phyloP scores from a whole-genome alignment of 2,797 vertebrate species.

The Steatocranus sp. region DNA sequence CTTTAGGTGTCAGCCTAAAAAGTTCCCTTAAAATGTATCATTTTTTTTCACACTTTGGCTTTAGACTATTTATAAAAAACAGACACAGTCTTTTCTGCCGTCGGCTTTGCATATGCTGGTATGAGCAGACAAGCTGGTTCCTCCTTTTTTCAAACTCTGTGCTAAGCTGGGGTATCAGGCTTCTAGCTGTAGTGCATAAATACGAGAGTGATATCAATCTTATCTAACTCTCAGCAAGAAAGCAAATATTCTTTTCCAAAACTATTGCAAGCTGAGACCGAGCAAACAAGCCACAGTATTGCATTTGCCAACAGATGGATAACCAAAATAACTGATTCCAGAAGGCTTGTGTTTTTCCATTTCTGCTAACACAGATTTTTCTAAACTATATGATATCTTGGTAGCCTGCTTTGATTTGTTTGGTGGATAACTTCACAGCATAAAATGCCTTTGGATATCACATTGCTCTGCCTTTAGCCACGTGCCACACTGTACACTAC shows the following conservation, averaged over 20 bases:
- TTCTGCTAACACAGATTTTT: not conserved
- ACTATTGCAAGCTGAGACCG: not conserved
- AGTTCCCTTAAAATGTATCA: not conserved
- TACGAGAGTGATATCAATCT: not conserved
- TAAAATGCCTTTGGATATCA: constrained; percentile 49
- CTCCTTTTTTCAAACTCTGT: not conserved
- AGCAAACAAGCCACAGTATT: not conserved
- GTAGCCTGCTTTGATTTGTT: constrained; percentile 49
- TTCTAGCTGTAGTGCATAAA: not conserved
- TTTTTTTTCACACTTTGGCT: not conserved
- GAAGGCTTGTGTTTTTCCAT: not conserved
- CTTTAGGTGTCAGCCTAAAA: not conserved
- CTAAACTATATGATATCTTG: not conserved
- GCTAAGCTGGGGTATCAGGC: not conserved
- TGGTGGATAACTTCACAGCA: constrained; percentile 18
- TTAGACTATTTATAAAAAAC: not conserved
- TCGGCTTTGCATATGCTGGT: not conserved
- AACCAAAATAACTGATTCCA: not conserved
- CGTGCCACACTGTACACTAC: constrained; percentile 34
- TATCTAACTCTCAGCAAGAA: not conserved
- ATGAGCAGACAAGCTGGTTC: not conserved
- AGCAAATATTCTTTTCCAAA: not conserved
- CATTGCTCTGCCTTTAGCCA: constrained; percentile 59
- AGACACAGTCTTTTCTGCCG: not conserved
- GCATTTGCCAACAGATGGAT: not conserved